Conservation (phyloP, 2,113 vertebrate species). For the Trogon melanurus region DNA sequence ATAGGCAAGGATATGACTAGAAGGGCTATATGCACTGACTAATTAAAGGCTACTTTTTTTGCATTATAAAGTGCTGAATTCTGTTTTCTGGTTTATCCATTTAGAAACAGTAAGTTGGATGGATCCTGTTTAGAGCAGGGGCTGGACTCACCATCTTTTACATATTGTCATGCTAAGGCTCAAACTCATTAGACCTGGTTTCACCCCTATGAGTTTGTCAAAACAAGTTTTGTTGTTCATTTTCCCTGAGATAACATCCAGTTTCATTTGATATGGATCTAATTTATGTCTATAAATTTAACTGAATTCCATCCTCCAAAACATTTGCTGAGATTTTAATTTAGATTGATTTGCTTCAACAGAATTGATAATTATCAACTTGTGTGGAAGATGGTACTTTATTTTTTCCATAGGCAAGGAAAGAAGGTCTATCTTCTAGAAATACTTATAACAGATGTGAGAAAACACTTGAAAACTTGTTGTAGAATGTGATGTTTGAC, state of each 20-base stretch:
- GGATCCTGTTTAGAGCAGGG: not conserved
- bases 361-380: not conserved
- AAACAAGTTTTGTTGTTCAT: not conserved
- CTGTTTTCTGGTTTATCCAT: not conserved
- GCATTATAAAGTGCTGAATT: not conserved
- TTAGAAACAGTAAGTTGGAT: not conserved
- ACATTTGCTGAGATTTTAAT: slow-evolving; percentile 31
- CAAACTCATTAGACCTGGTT: not conserved
- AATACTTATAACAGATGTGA: not conserved
- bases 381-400: not conserved
- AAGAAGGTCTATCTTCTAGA: not conserved
- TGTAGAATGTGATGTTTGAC: not conserved
- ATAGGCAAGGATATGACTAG: not conserved
- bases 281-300: not conserved
- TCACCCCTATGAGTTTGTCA: not conserved
- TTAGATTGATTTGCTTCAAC: slow-evolving; percentile 31
- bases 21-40: accelerated
- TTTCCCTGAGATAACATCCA: not conserved
- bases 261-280: slow-evolving; percentile 20
- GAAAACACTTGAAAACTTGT: not conserved
- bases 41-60: not conserved
- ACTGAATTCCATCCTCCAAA: not conserved
- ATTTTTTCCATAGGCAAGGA: not conserved
- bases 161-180: not conserved
- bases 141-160: not conserved